These are phyloP conservation scores for Dysidea cf. avara DNA, from an alignment of 37 sponge, comb jelly and placozoan species.

Conservation along the genomic window DNA sequence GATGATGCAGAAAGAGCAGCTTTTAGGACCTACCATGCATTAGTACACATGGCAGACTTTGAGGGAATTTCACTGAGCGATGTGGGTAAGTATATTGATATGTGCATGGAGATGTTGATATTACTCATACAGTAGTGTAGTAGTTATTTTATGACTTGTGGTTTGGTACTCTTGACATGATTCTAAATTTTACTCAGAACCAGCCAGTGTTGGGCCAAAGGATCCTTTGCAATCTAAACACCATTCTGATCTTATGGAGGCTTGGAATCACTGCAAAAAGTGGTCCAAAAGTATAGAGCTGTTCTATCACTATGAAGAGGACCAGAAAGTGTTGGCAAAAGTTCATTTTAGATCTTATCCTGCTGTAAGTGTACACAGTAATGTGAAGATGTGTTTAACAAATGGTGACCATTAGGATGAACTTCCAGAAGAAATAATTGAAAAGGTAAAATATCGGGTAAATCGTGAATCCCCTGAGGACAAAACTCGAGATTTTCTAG, in stretches of 20 bases:
- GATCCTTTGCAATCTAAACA: too few species aligned
- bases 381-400: too few species aligned
- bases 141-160: too few species aligned
- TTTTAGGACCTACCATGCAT: conserved; percentile 44
- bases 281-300: conserved; percentile 52
- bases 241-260: background rate
- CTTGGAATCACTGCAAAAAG: conserved; percentile 43
- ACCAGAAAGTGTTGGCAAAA: conserved; percentile 32
- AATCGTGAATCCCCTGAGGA: conserved; percentile 33
- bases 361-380: conserved; percentile 41
- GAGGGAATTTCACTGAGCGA: background rate
- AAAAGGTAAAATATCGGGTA: conserved; percentile 74
- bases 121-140: too few species aligned
- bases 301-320: conserved; percentile 46
- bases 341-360: conserved; percentile 46
- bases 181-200: too few species aligned
- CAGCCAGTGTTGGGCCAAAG: too few species aligned
- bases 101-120: too few species aligned
- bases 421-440: conserved; percentile 60
- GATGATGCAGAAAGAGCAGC: conserved; percentile 50
- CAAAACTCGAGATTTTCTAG: conserved; percentile 47
- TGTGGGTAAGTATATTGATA: conserved; percentile 6
- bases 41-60: conserved; percentile 41
- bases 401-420: conserved; percentile 39
- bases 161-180: too few species aligned